These are phyloP conservation scores for Oryzias dopingdopingensis DNA, from an alignment of 2,797 vertebrate species.

Conservation along the genomic window DNA sequence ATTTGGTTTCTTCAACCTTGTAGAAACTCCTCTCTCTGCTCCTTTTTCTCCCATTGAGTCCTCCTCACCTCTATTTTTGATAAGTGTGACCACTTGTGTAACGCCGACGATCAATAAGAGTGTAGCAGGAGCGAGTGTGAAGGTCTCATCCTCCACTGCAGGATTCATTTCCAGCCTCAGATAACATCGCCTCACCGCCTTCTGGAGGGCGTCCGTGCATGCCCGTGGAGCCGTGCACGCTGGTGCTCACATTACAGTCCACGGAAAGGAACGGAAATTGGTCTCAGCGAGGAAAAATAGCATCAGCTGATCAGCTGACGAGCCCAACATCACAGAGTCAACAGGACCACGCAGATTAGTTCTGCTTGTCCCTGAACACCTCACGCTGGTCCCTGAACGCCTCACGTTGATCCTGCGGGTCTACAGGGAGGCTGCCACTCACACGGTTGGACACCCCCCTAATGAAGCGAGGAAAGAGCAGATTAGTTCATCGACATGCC, in stretches of 20 bases:
- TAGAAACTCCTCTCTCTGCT: background rate
- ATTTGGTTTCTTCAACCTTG: too few species aligned
- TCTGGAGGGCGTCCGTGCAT: conserved; percentile 16
- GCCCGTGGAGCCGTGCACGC: too few species aligned
- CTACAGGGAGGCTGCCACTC: conserved; percentile 45
- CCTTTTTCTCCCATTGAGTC: background rate
- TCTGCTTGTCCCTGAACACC: conserved; percentile 32
- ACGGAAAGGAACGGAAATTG: too few species aligned
- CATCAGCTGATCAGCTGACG: conserved; percentile 18
- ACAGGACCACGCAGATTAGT: conserved; percentile 5
- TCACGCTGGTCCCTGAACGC: conserved; percentile 15
- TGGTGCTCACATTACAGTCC: too few species aligned
- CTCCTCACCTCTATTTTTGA: background rate
- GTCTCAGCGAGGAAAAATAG: too few species aligned
- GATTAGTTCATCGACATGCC: conserved; percentile 72
- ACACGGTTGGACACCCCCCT: conserved; percentile 63
- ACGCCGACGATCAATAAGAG: conserved; percentile 36
- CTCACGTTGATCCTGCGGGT: conserved; percentile 27
- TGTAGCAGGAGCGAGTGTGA: conserved; percentile 39
- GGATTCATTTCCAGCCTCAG: conserved; percentile 32
- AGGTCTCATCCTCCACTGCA: conserved; percentile 37
- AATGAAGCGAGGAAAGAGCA: conserved; percentile 69
- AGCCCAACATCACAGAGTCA: background rate
- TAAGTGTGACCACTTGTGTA: conserved; percentile 24
- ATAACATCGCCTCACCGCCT: conserved; percentile 35